Evolutionary conservation across 2,113 vertebrate genomes (phyloP).

Genomic region (Catharus fuscescens): DNA sequence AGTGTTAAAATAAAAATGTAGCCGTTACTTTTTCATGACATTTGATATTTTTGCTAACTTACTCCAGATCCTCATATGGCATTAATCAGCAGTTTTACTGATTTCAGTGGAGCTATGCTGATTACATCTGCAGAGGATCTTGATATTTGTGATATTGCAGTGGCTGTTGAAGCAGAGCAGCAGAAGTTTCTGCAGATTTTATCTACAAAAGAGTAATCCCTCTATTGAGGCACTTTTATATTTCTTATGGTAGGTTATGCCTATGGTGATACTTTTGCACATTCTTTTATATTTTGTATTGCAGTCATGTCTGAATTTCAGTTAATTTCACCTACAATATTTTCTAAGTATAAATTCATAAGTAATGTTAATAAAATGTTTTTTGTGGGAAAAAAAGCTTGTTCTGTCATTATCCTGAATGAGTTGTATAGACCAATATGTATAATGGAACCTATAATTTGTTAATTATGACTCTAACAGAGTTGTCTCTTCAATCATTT

Average conservation of each 20-base stretch:
- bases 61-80: neutral
- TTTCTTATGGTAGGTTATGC: neutral
- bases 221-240: neutral
- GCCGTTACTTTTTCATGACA: neutral
- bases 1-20: neutral
- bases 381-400: neutral
- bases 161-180: neutral
- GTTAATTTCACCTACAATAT: neutral
- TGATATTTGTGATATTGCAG: neutral
- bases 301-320: conserved; percentile 10
- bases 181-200: neutral
- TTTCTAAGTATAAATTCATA: neutral
- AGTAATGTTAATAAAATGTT: conserved; percentile 10
- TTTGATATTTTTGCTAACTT: neutral
- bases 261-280: neutral
- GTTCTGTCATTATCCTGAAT: neutral
- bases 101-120: neutral
- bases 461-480: neutral
- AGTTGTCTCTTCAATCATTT: conserved; percentile 3
- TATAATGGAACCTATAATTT: conserved; percentile 2
- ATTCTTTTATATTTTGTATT: conserved; percentile 14
- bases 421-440: neutral
- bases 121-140: neutral
- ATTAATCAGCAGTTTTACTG: neutral
- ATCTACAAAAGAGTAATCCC: neutral